phyloP scores from a whole-genome alignment of 2,888 invertebrate genomes.

The Caenorhabditis panamensis region DNA sequence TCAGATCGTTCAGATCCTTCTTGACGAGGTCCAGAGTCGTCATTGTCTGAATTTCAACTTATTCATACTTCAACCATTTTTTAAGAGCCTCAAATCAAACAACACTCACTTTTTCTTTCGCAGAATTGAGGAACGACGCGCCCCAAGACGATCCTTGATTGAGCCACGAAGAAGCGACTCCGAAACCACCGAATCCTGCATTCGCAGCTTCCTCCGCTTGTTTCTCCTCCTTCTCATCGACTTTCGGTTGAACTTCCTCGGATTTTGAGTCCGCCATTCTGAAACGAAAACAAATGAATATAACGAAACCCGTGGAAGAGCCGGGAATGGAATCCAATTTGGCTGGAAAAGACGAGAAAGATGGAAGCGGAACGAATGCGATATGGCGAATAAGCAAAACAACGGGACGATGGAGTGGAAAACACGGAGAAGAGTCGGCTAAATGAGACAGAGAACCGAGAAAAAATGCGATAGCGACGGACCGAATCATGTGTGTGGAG shows the following conservation, averaged over 20 bases:
- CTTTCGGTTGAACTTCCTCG: slow-evolving; percentile 32
- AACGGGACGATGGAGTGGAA: slow-evolving; percentile 5
- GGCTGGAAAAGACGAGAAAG: slow-evolving; percentile 8
- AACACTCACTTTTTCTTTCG: slow-evolving; percentile 75
- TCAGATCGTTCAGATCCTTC: slow-evolving; percentile 79
- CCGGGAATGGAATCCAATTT: slow-evolving; percentile 18
- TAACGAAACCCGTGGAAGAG: not conserved
- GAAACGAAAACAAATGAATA: not conserved
- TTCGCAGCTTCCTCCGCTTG: slow-evolving; percentile 15
- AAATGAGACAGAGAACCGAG: slow-evolving; percentile 22
- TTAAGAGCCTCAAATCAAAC: too few relatives aligned
- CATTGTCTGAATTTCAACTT: slow-evolving; percentile 79
- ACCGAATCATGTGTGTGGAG: slow-evolving; percentile 6
- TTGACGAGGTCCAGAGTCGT: slow-evolving; percentile 79
- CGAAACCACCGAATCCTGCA: slow-evolving; percentile 41
- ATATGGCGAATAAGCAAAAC: slow-evolving; percentile 12
- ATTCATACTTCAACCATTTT: too few relatives aligned
- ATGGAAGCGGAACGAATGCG: not conserved
- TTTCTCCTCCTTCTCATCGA: slow-evolving; percentile 33
- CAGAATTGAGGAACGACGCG: slow-evolving; percentile 73
- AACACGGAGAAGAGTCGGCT: slow-evolving; percentile 18
- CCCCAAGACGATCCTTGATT: slow-evolving; percentile 68
- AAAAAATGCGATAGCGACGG: not conserved
- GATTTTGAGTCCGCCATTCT: slow-evolving; percentile 44
- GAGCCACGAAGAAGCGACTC: slow-evolving; percentile 65